phyloP scores from a whole-genome alignment of 2,113 vertebrate species.

The Ceuthmochares aereus region DNA sequence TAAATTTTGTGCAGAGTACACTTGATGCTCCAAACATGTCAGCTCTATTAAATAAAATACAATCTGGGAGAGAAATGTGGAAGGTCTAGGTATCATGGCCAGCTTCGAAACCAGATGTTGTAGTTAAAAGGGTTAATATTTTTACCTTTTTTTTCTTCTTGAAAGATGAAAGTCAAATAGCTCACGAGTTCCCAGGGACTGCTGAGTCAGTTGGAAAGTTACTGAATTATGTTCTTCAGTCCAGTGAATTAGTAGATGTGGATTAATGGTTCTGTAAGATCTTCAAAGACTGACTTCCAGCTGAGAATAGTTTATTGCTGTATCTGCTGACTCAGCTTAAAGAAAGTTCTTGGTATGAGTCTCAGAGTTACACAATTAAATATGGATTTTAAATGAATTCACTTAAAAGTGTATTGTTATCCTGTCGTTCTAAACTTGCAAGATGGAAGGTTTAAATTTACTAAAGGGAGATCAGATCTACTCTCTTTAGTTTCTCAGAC shows the following conservation, averaged over 20 bases:
- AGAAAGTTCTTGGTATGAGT: not conserved
- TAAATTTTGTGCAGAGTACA: not conserved
- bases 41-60: not conserved
- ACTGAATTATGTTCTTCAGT: constrained; percentile 18
- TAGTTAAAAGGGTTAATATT: not conserved
- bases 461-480: not conserved
- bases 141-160: not conserved
- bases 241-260: not conserved
- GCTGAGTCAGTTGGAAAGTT: constrained; percentile 19
- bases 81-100: not conserved
- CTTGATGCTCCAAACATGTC: not conserved
- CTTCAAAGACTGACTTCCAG: constrained; percentile 1
- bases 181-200: not conserved
- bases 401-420: not conserved
- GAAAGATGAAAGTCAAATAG: not conserved
- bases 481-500: not conserved
- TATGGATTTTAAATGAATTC: not conserved
- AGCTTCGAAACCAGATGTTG: not conserved
- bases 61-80: not conserved
- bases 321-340: constrained; percentile 12
- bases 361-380: not conserved
- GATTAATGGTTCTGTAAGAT: not conserved
- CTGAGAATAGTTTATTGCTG: not conserved
- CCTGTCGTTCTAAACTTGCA: not conserved
- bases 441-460: not conserved